Conservation (phyloP, 2,888 invertebrate species). For the Gastracanthus pulcherrimus region DNA sequence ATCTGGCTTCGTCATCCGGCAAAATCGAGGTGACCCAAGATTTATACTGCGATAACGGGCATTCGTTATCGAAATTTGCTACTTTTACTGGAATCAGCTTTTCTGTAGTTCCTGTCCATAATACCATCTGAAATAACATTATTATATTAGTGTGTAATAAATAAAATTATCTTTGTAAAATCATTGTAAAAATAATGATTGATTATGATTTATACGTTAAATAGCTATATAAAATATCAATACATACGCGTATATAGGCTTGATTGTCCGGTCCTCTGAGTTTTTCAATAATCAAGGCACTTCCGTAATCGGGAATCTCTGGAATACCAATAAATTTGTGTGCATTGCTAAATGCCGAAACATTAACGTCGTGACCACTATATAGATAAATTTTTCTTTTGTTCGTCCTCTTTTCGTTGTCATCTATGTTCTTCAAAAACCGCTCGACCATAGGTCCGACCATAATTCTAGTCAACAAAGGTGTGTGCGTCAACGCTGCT, state of each 20-base stretch:
- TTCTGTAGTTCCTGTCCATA: neutral
- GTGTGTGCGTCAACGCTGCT: neutral
- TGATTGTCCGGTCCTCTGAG: neutral
- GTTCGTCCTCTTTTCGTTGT: neutral
- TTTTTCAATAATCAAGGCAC: neutral
- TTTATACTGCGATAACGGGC: neutral
- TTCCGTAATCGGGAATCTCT: conserved; percentile 1
- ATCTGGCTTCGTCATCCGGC: neutral
- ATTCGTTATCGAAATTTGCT: neutral
- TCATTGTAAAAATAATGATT: too few species aligned
- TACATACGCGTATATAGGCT: conserved; percentile 8
- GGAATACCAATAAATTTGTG: conserved; percentile 11
- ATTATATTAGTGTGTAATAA: too few species aligned
- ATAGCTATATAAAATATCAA: too few species aligned
- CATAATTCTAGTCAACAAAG: neutral
- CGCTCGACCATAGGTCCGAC: neutral
- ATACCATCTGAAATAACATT: neutral
- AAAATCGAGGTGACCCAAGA: neutral
- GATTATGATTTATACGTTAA: too few species aligned
- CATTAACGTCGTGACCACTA: neutral
- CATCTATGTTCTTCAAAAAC: neutral
- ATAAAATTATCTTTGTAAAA: too few species aligned
- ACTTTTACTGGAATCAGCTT: neutral
- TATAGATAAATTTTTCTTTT: conserved; percentile 3
- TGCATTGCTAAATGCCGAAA: neutral